Conservation (phyloP, 2,888 invertebrate genomes). For the Eurois occulta region DNA sequence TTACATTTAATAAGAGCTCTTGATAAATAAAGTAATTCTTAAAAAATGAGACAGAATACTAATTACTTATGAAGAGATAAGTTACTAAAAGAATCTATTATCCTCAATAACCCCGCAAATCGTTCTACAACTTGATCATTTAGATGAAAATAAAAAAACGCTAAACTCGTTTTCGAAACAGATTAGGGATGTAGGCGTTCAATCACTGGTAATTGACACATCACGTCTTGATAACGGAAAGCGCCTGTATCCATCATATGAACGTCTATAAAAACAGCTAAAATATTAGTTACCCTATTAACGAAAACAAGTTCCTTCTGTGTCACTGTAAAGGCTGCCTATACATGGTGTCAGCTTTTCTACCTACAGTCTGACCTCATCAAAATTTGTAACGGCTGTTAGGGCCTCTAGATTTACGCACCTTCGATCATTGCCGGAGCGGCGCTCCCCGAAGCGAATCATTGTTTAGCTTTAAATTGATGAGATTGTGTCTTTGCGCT, state of each 20-base stretch:
- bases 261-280: conserved; percentile 20
- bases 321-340: not conserved
- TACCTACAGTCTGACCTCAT: not conserved
- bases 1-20: not conserved
- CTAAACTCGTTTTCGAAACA: not conserved
- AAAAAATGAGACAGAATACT: not conserved
- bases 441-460: not conserved
- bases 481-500: not conserved
- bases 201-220: conserved; percentile 59
- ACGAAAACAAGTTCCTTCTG: conserved; percentile 32
- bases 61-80: not conserved
- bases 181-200: conserved; percentile 49
- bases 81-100: conserved; percentile 2
- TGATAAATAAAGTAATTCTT: not conserved
- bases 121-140: conserved; percentile 11
- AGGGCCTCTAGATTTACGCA: not conserved
- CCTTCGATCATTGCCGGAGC: not conserved
- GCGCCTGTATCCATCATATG: conserved; percentile 53
- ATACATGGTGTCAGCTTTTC: not conserved
- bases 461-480: not conserved
- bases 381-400: not conserved
- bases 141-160: conserved; percentile 19
- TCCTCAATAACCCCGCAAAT: conserved; percentile 19
- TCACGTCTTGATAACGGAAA: conserved; percentile 44
- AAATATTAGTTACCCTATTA: conserved; percentile 26